phyloP scores from a whole-genome alignment of 2,113 vertebrate genomes.

The Tautogolabrus adspersus region DNA sequence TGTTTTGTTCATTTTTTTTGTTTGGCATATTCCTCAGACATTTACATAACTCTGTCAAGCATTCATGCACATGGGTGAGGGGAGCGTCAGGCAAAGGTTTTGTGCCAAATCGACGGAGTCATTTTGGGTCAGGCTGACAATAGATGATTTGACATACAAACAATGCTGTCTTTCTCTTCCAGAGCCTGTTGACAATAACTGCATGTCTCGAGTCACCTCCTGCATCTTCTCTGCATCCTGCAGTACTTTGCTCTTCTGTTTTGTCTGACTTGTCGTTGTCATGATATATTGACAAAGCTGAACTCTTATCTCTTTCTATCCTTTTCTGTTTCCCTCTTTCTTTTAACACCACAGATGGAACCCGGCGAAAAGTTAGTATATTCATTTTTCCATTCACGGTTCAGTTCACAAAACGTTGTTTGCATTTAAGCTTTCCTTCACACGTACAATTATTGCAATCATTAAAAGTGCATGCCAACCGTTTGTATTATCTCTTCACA shows the following conservation, averaged over 20 bases:
- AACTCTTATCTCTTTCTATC: conserved; percentile 56
- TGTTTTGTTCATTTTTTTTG: neutral
- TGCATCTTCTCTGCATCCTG: conserved; percentile 61
- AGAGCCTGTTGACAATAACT: conserved; percentile 58
- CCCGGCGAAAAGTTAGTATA: conserved; percentile 96
- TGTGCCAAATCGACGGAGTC: conserved; percentile 56
- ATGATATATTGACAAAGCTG: conserved; percentile 39
- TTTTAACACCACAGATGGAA: conserved; percentile 88
- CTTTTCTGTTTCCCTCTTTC: conserved; percentile 66
- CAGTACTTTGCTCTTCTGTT: conserved; percentile 28
- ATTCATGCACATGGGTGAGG: conserved; percentile 28
- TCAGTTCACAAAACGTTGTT: neutral
- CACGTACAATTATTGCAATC: too few relatives aligned
- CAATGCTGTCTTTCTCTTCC: conserved; percentile 59
- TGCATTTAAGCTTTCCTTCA: neutral
- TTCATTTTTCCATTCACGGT: conserved; percentile 50
- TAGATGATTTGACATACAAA: conserved; percentile 57
- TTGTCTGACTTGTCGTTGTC: conserved; percentile 23
- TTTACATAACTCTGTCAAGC: conserved; percentile 46
- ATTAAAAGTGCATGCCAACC: too few relatives aligned
- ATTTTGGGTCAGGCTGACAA: conserved; percentile 65
- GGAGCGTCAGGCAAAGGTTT: conserved; percentile 30
- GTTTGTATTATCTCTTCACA: too few relatives aligned
- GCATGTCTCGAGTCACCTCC: conserved; percentile 64
- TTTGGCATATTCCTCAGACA: conserved; percentile 20